Percentiles rank a stretch among this genome's conserved stretches.
Evolutionary conservation across 2,113 vertebrate genomes (phyloP).

Genomic region (Pheucticus melanocephalus): DNA sequence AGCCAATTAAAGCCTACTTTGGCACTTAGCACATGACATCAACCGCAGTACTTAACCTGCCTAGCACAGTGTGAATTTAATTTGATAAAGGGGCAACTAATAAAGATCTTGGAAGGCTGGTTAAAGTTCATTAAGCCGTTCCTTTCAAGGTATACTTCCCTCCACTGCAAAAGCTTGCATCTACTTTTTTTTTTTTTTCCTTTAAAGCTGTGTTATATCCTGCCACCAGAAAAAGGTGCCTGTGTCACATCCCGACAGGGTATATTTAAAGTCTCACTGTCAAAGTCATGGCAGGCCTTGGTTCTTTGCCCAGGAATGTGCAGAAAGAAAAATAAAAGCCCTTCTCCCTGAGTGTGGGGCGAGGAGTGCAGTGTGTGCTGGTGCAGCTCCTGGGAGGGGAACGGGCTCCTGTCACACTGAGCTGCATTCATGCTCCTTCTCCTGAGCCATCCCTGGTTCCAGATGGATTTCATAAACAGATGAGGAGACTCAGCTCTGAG

Average conservation of each 20-base stretch:
- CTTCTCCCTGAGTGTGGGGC: constrained; percentile 11
- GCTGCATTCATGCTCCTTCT: constrained; percentile 67
- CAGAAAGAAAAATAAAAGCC: constrained; percentile 60
- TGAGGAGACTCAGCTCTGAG: constrained; percentile 68
- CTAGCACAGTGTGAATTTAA: constrained; percentile 76
- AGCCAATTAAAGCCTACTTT: constrained; percentile 75
- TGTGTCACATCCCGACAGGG: constrained; percentile 70
- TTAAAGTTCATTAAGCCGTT: constrained; percentile 74
- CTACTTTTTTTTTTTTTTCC: neutral
- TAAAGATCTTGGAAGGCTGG: constrained; percentile 67
- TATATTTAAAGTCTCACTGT: constrained; percentile 67
- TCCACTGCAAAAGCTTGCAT: constrained; percentile 30
- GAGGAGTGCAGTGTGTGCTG: neutral
- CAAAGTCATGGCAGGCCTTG: constrained; percentile 63
- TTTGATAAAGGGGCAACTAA: constrained; percentile 75
- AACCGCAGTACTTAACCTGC: constrained; percentile 59
- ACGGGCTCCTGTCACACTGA: constrained; percentile 63
- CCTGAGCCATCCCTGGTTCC: constrained; percentile 65
- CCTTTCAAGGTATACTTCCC: constrained; percentile 67
- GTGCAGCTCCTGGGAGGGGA: constrained; percentile 48
- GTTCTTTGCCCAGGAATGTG: constrained; percentile 58
- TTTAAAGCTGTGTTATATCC: constrained; percentile 66
- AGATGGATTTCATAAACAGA: constrained; percentile 77
- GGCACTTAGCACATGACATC: constrained; percentile 67
- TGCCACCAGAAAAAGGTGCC: constrained; percentile 71